Evolutionary conservation across 2,888 invertebrate genomes (phyloP), one percentile per base, ranked within the genome.

Genomic region (Aleiodes leptofemur): DNA sequence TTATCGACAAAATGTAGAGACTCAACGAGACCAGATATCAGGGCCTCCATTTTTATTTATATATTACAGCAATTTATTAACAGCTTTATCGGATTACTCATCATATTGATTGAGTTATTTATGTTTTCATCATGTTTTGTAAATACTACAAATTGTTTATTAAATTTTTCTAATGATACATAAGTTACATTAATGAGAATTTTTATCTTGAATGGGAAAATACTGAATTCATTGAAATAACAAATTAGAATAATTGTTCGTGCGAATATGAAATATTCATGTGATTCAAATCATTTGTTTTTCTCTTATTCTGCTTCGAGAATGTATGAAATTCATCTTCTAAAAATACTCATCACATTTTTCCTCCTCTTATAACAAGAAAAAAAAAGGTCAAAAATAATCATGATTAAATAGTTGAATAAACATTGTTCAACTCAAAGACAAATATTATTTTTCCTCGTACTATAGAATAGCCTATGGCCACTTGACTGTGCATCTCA

Each of bases 401-500:
- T 43, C 11, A 43, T 43, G 43, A 43, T 43, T 43, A 3, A 43
- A 43, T 43, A 43, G 43, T 43, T 43, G 43, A 9, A 8, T 11
- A 43, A 43, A 43, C 43, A 43, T 9, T 43, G 1, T 43, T 11
- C 43, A 43, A 43, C 11, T 9, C 9, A 9, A 43, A 43, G 43
- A 9, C 43, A 43, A 43, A 43, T 43, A 43, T 43, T 43, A 43
- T 43, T 43, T 43, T 43, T 43, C 6, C 43, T 43, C 7, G 43
- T 43, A 43, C 43, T 43, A 43, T 43, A 43, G 43, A 43, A 43
- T 43, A 51, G 31, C 57, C 31, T 31, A 11, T 29, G 31, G 29
- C 13, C 57, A 57, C 57, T 57, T 57, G 57, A 57, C 57, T 29
- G 57, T 8, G 31, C 57, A 57, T 57, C 29, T 57, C 57, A 57